phyloP scores from a whole-genome alignment of 2,888 invertebrate species.

The Autographa gamma region DNA sequence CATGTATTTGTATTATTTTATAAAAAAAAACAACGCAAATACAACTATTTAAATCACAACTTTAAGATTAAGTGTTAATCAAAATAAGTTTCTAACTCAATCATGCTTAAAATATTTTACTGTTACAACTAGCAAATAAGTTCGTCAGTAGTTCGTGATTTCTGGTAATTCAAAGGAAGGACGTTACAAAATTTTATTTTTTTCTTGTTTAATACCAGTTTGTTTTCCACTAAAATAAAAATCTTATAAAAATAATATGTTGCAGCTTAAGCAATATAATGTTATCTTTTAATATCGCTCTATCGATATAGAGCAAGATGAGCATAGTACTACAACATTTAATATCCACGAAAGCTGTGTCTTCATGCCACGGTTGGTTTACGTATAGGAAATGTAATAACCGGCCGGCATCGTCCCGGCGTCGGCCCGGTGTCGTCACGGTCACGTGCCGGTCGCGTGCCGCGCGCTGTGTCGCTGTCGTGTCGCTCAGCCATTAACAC shows the following conservation, averaged over 20 bases:
- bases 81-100: too few species aligned
- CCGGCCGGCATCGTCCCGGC: conserved; percentile 20
- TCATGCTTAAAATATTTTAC: too few species aligned
- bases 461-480: conserved; percentile 24
- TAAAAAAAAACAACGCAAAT: too few species aligned
- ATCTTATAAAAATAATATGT: not conserved
- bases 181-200: not conserved
- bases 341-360: conserved; percentile 26
- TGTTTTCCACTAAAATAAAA: not conserved
- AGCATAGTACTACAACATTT: conserved; percentile 23
- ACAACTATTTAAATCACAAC: too few species aligned
- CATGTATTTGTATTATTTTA: conserved; percentile 6
- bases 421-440: conserved; percentile 24
- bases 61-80: too few species aligned
- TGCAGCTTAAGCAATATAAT: not conserved
- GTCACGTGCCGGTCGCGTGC: conserved; percentile 26
- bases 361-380: conserved; percentile 33
- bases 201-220: not conserved
- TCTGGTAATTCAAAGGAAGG: not conserved
- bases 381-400: conserved; percentile 51
- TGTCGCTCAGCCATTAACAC: conserved; percentile 44
- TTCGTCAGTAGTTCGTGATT: not conserved
- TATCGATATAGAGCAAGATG: not conserved
- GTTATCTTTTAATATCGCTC: not conserved
- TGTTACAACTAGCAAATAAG: too few species aligned